Evolutionary conservation across 1,140 invertebrate species (phyloP).

Genomic region (Diabrotica virgifera): DNA sequence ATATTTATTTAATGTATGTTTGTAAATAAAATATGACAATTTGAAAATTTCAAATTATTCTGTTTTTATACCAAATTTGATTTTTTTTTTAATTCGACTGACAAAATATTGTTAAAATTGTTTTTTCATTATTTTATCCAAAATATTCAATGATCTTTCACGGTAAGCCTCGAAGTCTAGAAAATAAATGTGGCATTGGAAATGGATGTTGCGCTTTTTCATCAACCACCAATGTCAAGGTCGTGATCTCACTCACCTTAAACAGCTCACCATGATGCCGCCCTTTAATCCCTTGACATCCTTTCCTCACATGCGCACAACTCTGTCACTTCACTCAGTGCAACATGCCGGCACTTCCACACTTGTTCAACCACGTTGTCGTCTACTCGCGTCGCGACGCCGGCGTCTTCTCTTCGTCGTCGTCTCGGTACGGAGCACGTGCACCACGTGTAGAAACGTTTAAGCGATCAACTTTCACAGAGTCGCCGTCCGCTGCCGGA

Average conservation of each 20-base stretch:
- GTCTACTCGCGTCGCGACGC: neutral
- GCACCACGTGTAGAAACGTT: neutral
- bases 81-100: too few species aligned
- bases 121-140: too few species aligned
- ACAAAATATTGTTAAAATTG: too few species aligned
- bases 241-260: neutral
- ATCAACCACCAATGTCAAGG: neutral
- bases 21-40: too few species aligned
- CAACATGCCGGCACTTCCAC: slow-evolving; percentile 1
- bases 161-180: too few species aligned
- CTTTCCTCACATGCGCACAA: neutral
- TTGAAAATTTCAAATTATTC: too few species aligned
- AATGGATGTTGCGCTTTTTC: too few species aligned
- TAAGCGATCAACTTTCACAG: neutral
- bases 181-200: too few species aligned
- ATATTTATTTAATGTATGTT: too few species aligned
- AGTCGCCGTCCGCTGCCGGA: neutral
- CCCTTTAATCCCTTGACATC: slow-evolving; percentile 1
- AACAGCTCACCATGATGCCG: neutral
- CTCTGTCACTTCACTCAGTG: neutral
- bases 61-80: too few species aligned
- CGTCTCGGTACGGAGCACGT: neutral
- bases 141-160: too few species aligned
- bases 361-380: neutral
- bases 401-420: neutral